Base-by-base conservation (phyloP, 2,888 invertebrate species). In the Agonopterix alstromeriana region DNA sequence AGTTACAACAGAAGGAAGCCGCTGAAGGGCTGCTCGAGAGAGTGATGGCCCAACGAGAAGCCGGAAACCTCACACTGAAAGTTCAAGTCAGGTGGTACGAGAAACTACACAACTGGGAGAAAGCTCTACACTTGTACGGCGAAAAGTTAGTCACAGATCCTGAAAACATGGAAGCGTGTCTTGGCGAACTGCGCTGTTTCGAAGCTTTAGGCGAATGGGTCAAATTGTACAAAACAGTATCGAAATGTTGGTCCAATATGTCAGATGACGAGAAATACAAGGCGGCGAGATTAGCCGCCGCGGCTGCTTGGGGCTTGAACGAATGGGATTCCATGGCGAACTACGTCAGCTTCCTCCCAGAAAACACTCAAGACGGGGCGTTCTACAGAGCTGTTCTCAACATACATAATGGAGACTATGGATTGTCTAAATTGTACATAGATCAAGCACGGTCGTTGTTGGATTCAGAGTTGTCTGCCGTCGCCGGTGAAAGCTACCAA, bases 201-300 rank as follows among this genome's bases (percentile, higher is more conserved):
- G 99, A 99, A 86, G 98, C 99, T 0, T 85, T 99, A 0, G 99
- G 98, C 0, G 98, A 99, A 79, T 99, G 99, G 99, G 93, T 92
- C 3, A 93, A 95, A 52, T 78, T 98, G 41, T 95, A 97, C 64
- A 91, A 93, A 36, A 92, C 95, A 0, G 96, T 97, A 0, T 94
- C 94, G 52, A 90, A 91, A 27, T 93, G 94, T 57, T 98, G 98
- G 96, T 83, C 90, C 0, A 85, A 87, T n/a, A 92, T 94, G 63
- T 82, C 73, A 1, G 71, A 76, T 3, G 91, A 91, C 14, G 90
- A 90, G 17, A 90, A 88, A 60, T 90, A 79, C 49, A 91, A 87
- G 59, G 96, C 98, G 71, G 96, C 98, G 0, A 92, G 97, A 35
- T 92, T 99, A 82, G 98, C 98, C 0, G 95, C 96, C 0, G 97